Evolutionary conservation across 2,888 invertebrate genomes (phyloP), one percentile per base, ranked within the genome.

Genomic region (Caenorhabditis sp.): DNA sequence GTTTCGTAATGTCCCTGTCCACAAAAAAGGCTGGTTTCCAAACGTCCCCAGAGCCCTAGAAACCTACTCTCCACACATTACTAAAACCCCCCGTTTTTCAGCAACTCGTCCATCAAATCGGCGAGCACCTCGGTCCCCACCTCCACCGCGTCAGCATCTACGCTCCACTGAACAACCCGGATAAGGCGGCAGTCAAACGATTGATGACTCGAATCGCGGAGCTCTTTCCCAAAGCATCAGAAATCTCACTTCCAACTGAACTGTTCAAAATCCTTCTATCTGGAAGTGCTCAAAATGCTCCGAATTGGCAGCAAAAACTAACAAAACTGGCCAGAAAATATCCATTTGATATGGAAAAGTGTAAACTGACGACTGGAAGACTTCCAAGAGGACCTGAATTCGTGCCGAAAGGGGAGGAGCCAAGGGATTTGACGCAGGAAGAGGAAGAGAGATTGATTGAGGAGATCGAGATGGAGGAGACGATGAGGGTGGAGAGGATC

Each of bases 271-370:
- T 75, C 41, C 26, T 81, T 0, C 31, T 79, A 22, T 47, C 41
- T 7, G 61, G 51, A 22, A 26, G n/a, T 2, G 14, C 22, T 19
- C 38, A 22, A 49, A 44, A 22, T 8, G 24, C 51, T 1, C 59
- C 63, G 3, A 38, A 74, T 19, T 80, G 80, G 80, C 44, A 31
- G 6, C 69, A 76, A 5, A 76, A 76, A 19, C 54, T 81, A 3
- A 22, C 35, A 10, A 76, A 81, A 49, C 26, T 75, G 41, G 56
- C 61, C 0, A 56, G 75, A 38, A 70, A 70, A 19, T 26, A 24
- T 26, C 31, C 26, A 16, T 76, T 81, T 26, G 24, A 63, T 16
- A 44, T 63, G 64, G 70, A 70, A 59, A 56, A 70, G 14, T 76
- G 61, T 7, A 22, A 47, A 28, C 2, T 81, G 31, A 44, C 58